Percentiles rank a stretch among this genome's conserved stretches.
These are phyloP conservation scores for Myiotriccus ornatus DNA, from an alignment of 2,797 vertebrate species.

Conservation along the genomic window DNA sequence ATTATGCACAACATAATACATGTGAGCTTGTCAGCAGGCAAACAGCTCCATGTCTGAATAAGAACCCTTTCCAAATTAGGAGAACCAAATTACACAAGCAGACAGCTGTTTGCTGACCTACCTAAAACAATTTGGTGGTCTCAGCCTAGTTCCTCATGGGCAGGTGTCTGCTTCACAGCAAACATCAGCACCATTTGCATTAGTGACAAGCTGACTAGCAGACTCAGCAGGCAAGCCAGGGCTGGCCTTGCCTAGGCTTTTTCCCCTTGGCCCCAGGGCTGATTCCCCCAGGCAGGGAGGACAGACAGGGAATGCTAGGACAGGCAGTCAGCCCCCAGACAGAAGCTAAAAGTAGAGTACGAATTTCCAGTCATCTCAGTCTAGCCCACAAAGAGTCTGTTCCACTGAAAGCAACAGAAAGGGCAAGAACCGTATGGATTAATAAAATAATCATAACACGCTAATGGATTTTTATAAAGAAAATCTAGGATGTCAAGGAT, in stretches of 20 bases:
- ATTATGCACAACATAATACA: slow-evolving; percentile 77
- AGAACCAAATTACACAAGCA: slow-evolving; percentile 70
- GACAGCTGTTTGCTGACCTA: slow-evolving; percentile 77
- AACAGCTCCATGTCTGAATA: slow-evolving; percentile 42
- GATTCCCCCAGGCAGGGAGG: background rate
- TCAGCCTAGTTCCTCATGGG: slow-evolving; percentile 64
- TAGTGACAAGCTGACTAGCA: slow-evolving; percentile 57
- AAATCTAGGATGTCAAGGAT: background rate
- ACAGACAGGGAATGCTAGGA: background rate
- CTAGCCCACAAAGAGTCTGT: background rate
- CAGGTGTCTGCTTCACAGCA: slow-evolving; percentile 73
- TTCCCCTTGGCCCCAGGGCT: background rate
- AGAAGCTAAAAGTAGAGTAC: background rate
- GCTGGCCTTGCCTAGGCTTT: background rate
- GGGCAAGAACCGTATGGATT: background rate
- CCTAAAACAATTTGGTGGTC: slow-evolving; percentile 73
- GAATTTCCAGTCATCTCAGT: background rate
- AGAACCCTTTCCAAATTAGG: slow-evolving; percentile 68
- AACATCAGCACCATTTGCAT: slow-evolving; percentile 61
- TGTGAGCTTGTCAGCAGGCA: slow-evolving; percentile 67
- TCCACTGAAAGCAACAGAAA: background rate
- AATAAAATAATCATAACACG: background rate
- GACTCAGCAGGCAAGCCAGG: slow-evolving; percentile 5
- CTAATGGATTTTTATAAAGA: background rate
- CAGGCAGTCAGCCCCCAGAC: background rate